Base-by-base conservation (phyloP, 2,888 invertebrate species). In the Microctonus brassicae region DNA sequence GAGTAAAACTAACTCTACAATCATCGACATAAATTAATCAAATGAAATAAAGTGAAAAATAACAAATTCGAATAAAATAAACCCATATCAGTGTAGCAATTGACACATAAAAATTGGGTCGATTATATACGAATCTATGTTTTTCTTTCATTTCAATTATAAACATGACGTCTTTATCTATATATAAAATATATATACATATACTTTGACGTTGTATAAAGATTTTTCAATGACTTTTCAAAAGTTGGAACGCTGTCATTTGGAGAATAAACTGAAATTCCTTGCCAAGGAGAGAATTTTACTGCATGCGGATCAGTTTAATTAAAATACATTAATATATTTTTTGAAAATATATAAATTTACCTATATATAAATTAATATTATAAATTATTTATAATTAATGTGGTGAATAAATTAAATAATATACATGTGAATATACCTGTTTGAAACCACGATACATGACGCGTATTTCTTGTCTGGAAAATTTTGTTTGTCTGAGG, bases 381-480 rank as follows among this genome's bases (percentile, higher is more conserved):
- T 53, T 6, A 17, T 53, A 6, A 4, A 5, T 17, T 3, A 58
- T 33, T n/a, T 13, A 29, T 29, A 29, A 5, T 29, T 29, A 3
- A 29, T 7, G 29, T 29, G 3, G 4, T 29, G 29, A 29, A 5
- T 29, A 42, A 42, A 6, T 42, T 6, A n/a, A 6, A 42, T 3
- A 42, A 13, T 42, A 26, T 33, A 20, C 34, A 13, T 29, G 29
- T 17, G 10, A 58, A 58, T 58, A n/a, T 79, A 96, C 97, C 93
- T 96, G 96, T 90, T 98, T 98, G 88, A 98, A 98, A 78, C 98
- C 98, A 83, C 98, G 90, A 88, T 98, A 98, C 96, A 98, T 97
- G 84, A 97, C 95, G 81, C 98, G 93, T 78, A 98, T 96, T 89
- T 98, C 98, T 87, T 96, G 96, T 83, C 96, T 92, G 63, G 97